Base-by-base conservation (phyloP, 2,888 invertebrate species). In the Drosophila mimetica region DNA sequence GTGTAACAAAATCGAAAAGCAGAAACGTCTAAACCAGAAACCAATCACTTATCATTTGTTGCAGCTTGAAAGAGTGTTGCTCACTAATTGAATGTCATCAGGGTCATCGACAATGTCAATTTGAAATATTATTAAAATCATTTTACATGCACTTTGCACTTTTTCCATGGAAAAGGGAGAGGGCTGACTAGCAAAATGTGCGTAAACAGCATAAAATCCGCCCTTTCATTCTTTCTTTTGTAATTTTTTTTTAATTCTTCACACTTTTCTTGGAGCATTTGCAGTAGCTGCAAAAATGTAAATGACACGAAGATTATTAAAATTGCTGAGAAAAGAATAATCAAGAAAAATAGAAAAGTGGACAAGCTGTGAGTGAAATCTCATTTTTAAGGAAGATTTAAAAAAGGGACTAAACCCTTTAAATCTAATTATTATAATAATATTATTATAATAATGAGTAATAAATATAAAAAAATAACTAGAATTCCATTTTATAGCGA, bases 161-260 rank as follows among this genome's bases (percentile, higher is more conserved):
- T 53, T 36, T 53, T 28, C 4, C 30, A 7, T 18, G 13, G n/a
- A 16, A 16, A n/a, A 53, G 36, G 46, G n/a, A 42, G 54, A 37
- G 30, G n/a, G 16, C n/a, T 22, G 37, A 30, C 20, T 71, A 48
- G 71, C 55, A 66, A 81, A 81, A 72, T 75, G 64, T 83, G 80
- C 80, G 78, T 76, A 70, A 77, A 64, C 78, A 80, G 86, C 86
- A 79, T 83, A 82, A 73, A 77, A 77, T 71, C 72, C 70, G 66
- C 67, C 67, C 71, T 61, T 16, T 36, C 7, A 36, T 64, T 32
- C 48, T 50, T 64, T 47, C 57, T 46, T 11, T 46, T 37, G 4
- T 6, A 2, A 37, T 44, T 66, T 46, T 9, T 44, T 42, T 14
- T n/a, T 9, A 6, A 37, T 36, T 41, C 25, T 25, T 22, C 14